Evolutionary conservation across 2,888 invertebrate species (phyloP), one percentile per base, ranked within the genome.

Genomic region (Mesochorus sp.): DNA sequence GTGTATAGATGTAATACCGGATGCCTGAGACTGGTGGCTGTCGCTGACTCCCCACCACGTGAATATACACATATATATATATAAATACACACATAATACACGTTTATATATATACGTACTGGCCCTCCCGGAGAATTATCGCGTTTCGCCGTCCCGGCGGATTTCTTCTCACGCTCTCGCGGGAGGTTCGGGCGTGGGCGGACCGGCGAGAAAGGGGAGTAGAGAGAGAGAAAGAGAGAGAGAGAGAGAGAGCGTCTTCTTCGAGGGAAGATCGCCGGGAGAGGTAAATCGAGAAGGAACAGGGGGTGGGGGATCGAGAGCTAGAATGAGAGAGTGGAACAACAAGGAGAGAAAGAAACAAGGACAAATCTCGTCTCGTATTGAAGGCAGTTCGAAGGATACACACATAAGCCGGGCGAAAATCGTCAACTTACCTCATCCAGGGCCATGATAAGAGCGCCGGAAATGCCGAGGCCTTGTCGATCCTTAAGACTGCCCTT

Each of bases 381-480:
- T n/a, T n/a, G n/a, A n/a, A n/a, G n/a, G n/a, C n/a, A n/a, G n/a
- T n/a, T n/a, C n/a, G n/a, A n/a, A n/a, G n/a, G n/a, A n/a, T n/a
- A n/a, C n/a, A n/a, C n/a, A n/a, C n/a, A n/a, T n/a, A n/a, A n/a
- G 10, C 24, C 2, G 17, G 8, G 14, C 26, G 12, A 6, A 49
- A 12, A 64, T 10, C 37, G 5, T 24, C 31, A 26, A 47, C 84
- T 85, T 88, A 97, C 96, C 93, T 96, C 94, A 84, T 97, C 95
- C 72, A 98, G 93, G 64, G 98, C 98, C 94, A 96, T 95, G 51
- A 97, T 94, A 83, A 98, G 94, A 66, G 98, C 98, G 72, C 98
- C 98, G 64, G 97, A 97, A 87, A 97, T 96, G 81, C 96, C 94
- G 86, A 97, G 93, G 17, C 97, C 98, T 91, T 96, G 96, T 81